These are phyloP conservation scores for Ecdyonurus torrentis DNA, from an alignment of 2,888 invertebrate species.

Conservation along the genomic window DNA sequence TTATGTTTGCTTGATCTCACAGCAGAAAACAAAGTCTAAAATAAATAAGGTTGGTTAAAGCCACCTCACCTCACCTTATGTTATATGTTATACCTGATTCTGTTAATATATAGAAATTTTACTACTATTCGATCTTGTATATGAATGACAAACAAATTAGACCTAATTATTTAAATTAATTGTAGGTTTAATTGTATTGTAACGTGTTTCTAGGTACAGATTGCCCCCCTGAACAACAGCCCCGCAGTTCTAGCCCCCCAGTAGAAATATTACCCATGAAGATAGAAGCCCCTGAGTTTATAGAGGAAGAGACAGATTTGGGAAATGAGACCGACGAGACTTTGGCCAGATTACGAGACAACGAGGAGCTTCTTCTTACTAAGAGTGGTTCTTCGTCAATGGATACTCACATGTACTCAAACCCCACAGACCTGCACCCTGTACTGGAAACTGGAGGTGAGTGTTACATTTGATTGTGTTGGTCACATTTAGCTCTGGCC, in stretches of 20 bases:
- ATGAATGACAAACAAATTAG: too few species aligned
- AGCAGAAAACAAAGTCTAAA: too few species aligned
- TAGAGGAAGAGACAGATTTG: not conserved
- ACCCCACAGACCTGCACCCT: not conserved
- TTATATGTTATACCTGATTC: too few species aligned
- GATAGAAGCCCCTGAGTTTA: not conserved
- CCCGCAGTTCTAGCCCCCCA: not conserved
- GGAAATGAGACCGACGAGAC: not conserved
- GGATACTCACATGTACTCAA: not conserved
- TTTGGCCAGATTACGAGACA: not conserved
- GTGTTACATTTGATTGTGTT: too few species aligned
- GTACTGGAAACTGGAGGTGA: not conserved
- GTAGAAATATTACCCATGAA: not conserved
- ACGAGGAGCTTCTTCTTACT: not conserved
- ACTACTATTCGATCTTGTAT: too few species aligned
- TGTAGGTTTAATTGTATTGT: too few species aligned
- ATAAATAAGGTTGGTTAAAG: too few species aligned
- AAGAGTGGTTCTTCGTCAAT: not conserved
- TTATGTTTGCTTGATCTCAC: too few species aligned
- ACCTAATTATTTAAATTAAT: too few species aligned
- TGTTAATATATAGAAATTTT: too few species aligned
- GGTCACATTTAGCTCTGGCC: too few species aligned
- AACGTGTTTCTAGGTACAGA: not conserved
- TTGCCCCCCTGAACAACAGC: not conserved
- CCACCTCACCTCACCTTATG: too few species aligned